A percentile compares a stretch with the other conserved stretches of the same genome.
phyloP scores from a whole-genome alignment of 2,888 invertebrate genomes.

The Stegana nigrithorax region DNA sequence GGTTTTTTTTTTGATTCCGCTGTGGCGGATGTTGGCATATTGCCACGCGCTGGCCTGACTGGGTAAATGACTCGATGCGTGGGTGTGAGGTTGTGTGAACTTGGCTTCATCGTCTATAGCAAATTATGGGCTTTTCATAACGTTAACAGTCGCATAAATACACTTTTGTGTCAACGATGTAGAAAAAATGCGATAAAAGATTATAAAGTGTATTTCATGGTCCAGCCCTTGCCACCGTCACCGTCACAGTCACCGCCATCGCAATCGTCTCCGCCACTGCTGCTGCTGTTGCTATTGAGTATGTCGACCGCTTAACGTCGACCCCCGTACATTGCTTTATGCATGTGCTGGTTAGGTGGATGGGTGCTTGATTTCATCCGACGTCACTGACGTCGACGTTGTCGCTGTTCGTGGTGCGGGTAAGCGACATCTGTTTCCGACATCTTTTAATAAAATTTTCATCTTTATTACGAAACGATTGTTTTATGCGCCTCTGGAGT shows the following conservation, averaged over 20 bases:
- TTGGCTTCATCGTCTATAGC: conserved; percentile 27
- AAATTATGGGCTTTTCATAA: conserved; percentile 65
- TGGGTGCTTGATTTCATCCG: conserved; percentile 16
- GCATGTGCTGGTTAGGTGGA: conserved; percentile 5
- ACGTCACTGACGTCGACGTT: conserved; percentile 23
- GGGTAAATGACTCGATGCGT: too few relatives aligned
- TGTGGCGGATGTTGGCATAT: conserved; percentile 39
- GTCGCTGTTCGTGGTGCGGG: conserved; percentile 35
- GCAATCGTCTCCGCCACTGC: too few relatives aligned
- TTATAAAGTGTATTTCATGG: conserved; percentile 66
- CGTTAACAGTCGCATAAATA: conserved; percentile 61
- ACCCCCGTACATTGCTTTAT: neutral
- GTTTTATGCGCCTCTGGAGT: conserved; percentile 62
- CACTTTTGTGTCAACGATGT: conserved; percentile 66
- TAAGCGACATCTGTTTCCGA: conserved; percentile 69
- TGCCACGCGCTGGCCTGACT: too few relatives aligned
- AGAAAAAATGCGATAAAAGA: conserved; percentile 70
- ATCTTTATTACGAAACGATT: conserved; percentile 70
- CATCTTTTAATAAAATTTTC: conserved; percentile 71
- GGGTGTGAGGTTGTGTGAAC: conserved; percentile 44
- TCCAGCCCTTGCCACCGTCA: conserved; percentile 24
- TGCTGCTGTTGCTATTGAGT: conserved; percentile 19
- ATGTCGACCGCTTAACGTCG: conserved; percentile 21
- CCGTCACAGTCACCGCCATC: conserved; percentile 1
- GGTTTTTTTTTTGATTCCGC: conserved; percentile 6